Conservation (phyloP, 2,797 vertebrate species). For the Decapterus maruadsi region DNA sequence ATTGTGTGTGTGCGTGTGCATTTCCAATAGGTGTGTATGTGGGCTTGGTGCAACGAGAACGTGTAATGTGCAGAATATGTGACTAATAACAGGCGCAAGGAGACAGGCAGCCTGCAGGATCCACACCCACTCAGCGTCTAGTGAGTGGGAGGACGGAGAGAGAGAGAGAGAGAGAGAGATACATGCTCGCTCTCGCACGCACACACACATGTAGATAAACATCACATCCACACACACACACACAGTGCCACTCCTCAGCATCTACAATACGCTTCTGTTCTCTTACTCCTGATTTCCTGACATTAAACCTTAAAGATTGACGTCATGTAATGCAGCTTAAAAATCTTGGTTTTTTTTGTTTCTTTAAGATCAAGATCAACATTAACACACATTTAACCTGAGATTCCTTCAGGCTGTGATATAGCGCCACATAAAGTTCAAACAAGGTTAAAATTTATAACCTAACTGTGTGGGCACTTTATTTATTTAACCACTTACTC, state of each 20-base stretch:
- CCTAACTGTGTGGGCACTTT: too few relatives aligned
- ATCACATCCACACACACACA: neutral
- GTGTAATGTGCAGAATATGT: conserved; percentile 72
- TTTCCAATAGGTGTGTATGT: conserved; percentile 39
- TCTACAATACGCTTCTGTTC: neutral
- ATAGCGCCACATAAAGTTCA: too few relatives aligned
- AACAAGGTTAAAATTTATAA: too few relatives aligned
- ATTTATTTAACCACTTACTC: neutral
- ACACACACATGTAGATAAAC: neutral
- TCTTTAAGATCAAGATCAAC: too few relatives aligned
- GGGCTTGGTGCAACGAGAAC: conserved; percentile 38
- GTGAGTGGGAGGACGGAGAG: conserved; percentile 76
- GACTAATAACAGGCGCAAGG: conserved; percentile 74
- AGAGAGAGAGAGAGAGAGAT: conserved; percentile 56
- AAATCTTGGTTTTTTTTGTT: too few relatives aligned
- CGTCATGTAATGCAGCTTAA: neutral
- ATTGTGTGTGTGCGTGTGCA: conserved; percentile 4
- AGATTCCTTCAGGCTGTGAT: neutral
- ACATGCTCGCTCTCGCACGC: conserved; percentile 7
- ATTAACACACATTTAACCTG: neutral
- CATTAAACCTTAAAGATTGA: neutral
- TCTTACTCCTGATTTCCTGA: neutral
- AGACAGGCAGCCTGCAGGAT: conserved; percentile 75
- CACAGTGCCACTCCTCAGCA: neutral
- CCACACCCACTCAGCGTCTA: conserved; percentile 75